Evolutionary conservation across 2,888 invertebrate genomes (phyloP).

Genomic region (Philereme vetulata): DNA sequence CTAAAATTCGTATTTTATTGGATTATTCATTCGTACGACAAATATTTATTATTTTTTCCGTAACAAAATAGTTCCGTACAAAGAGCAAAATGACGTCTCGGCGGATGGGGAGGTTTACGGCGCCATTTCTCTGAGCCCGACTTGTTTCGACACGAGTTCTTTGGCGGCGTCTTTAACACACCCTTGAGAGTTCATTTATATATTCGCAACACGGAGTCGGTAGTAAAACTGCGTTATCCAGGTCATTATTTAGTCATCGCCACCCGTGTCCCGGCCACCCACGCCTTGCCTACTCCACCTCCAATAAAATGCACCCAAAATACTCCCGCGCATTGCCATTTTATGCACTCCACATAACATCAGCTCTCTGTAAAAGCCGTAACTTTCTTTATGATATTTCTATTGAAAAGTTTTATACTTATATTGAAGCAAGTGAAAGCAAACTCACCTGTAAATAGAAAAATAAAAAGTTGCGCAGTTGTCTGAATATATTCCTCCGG

Average conservation of each 20-base stretch:
- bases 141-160: constrained; percentile 80
- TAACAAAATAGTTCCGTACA: constrained; percentile 62
- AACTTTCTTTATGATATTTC: constrained; percentile 52
- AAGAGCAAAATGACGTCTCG: constrained; percentile 73
- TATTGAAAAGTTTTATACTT: constrained; percentile 49
- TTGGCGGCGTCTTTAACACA: constrained; percentile 81
- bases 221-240: constrained; percentile 83
- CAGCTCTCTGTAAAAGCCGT: constrained; percentile 41
- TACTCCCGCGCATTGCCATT: constrained; percentile 52
- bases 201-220: constrained; percentile 81
- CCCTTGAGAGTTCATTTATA: constrained; percentile 81
- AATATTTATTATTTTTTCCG: constrained; percentile 62
- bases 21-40: constrained; percentile 43
- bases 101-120: constrained; percentile 78
- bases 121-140: constrained; percentile 75
- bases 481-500: constrained; percentile 35
- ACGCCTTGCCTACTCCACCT: constrained; percentile 47
- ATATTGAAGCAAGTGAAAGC: constrained; percentile 41
- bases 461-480: constrained; percentile 40
- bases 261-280: constrained; percentile 48
- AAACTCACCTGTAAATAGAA: constrained; percentile 40
- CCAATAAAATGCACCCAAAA: constrained; percentile 76
- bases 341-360: constrained; percentile 51
- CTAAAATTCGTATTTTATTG: constrained; percentile 30
- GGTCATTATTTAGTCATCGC: constrained; percentile 84